Percentiles rank a stretch among this genome's conserved stretches.
phyloP scores from a whole-genome alignment of 2,888 invertebrate genomes.

The Parnassius glacialis region DNA sequence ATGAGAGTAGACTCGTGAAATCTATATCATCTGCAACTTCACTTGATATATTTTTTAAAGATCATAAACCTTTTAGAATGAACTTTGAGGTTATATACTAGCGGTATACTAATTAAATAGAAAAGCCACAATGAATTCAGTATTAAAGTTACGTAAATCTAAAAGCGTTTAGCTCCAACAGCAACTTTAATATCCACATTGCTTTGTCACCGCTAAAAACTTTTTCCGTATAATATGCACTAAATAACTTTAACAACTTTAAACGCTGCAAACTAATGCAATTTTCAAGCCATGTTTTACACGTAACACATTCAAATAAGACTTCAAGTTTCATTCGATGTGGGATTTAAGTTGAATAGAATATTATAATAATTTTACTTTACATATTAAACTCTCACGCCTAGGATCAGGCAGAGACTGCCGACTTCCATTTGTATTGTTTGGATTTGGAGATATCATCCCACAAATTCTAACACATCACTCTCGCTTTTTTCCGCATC shows the following conservation, averaged over 20 bases:
- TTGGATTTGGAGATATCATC: no score
- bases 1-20: no score
- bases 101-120: conserved; percentile 10
- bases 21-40: no score
- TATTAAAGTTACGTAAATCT: conserved; percentile 14
- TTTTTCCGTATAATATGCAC: conserved; percentile 6
- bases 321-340: not conserved
- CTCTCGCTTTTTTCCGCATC: no score
- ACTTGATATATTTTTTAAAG: no score
- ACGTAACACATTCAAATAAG: conserved; percentile 7
- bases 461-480: no score
- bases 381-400: no score
- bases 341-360: not conserved
- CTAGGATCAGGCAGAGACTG: no score
- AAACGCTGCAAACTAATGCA: conserved; percentile 5
- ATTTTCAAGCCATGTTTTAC: conserved; percentile 1
- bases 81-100: no score
- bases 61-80: no score
- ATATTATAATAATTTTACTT: no score
- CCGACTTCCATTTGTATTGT: no score
- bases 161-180: conserved; percentile 14
- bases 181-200: conserved; percentile 25
- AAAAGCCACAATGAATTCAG: conserved; percentile 12
- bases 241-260: conserved; percentile 1
- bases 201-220: conserved; percentile 13